Evolutionary conservation across 2,113 vertebrate species (phyloP).

Genomic region (Mirza zaza): DNA sequence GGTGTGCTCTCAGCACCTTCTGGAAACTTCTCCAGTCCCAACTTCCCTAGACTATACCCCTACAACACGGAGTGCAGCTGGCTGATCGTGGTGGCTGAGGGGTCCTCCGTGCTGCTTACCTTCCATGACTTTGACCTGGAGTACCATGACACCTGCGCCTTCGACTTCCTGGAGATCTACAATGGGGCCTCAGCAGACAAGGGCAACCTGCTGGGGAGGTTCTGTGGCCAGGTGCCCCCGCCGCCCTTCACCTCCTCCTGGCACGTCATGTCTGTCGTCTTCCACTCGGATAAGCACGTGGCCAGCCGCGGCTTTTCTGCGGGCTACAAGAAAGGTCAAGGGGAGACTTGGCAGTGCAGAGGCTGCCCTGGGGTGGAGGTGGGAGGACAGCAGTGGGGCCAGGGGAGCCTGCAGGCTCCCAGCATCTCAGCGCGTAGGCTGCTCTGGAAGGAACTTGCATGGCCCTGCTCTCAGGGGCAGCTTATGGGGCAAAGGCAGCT

Average conservation of each 20-base stretch:
- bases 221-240: constrained; percentile 90
- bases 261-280: constrained; percentile 95
- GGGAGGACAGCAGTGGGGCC: rapidly evolving
- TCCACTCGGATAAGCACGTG: constrained; percentile 96
- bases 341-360: neutral
- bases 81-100: constrained; percentile 97
- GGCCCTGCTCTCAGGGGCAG: rapidly evolving
- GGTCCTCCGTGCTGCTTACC: constrained; percentile 93
- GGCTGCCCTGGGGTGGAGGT: neutral
- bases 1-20: constrained; percentile 93
- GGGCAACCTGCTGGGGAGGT: constrained; percentile 95
- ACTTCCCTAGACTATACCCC: constrained; percentile 94
- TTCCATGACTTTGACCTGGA: constrained; percentile 95
- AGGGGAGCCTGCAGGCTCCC: neutral
- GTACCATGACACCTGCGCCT: constrained; percentile 90
- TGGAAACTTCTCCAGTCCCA: constrained; percentile 96
- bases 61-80: constrained; percentile 93
- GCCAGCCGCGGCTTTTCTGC: constrained; percentile 91
- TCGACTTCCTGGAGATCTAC: constrained; percentile 97
- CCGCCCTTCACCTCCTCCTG: constrained; percentile 95
- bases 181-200: constrained; percentile 90
- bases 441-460: neutral
- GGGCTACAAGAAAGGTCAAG: constrained; percentile 93
- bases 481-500: neutral
- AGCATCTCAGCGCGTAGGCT: rapidly evolving